phyloP scores from a whole-genome alignment of 1,140 invertebrate species.

The Thaumetopoea pityocampa region DNA sequence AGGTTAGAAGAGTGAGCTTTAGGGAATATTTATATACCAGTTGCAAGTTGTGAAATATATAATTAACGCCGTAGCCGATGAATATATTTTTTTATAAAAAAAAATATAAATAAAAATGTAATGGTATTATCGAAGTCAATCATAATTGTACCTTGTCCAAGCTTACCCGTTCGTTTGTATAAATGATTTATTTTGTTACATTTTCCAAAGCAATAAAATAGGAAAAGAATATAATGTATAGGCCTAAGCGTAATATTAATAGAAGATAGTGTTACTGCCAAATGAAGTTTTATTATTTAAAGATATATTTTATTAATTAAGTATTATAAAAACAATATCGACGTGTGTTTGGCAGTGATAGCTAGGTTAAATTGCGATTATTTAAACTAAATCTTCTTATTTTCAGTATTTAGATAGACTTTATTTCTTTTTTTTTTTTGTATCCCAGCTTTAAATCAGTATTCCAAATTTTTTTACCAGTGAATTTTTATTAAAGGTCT shows the following conservation, averaged over 20 bases:
- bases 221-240: slow-evolving; percentile 49
- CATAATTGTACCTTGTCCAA: slow-evolving; percentile 56
- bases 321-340: slow-evolving; percentile 31
- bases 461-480: slow-evolving; percentile 15
- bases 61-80: slow-evolving; percentile 47
- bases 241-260: slow-evolving; percentile 55
- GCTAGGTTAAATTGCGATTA: slow-evolving; percentile 32
- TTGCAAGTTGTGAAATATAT: slow-evolving; percentile 39
- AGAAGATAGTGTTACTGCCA: slow-evolving; percentile 63
- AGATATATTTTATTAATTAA: slow-evolving; percentile 42
- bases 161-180: slow-evolving; percentile 33
- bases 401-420: slow-evolving; percentile 55
- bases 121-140: slow-evolving; percentile 45
- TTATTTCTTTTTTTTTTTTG: slow-evolving; percentile 6
- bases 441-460: slow-evolving; percentile 15
- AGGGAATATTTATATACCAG: slow-evolving; percentile 47
- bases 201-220: slow-evolving; percentile 70
- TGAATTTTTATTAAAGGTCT: slow-evolving; percentile 21
- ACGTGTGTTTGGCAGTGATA: slow-evolving; percentile 51
- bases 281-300: slow-evolving; percentile 24
- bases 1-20: slow-evolving; percentile 70
- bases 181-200: slow-evolving; percentile 53
- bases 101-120: slow-evolving; percentile 41
- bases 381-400: no score
- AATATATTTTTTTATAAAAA: no score